Evolutionary conservation across 2,113 vertebrate species (phyloP), one percentile per base, ranked within the genome.

Genomic region (Scatophagus argus): DNA sequence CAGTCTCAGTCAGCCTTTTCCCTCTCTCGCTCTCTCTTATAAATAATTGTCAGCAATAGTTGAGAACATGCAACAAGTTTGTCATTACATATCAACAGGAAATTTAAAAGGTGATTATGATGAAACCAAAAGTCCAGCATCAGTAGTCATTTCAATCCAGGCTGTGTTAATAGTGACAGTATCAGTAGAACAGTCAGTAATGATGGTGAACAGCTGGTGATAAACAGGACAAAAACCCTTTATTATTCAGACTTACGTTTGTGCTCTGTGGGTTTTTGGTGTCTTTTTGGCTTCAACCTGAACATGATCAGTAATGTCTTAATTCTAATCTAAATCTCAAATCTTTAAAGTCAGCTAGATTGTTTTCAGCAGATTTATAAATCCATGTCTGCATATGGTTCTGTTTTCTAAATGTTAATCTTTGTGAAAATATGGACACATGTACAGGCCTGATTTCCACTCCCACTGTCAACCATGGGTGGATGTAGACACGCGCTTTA

Each of bases 401-500:
- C n/a, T 36, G 27, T 43, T 60, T 43, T 59, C 7, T 8, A 14
- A 3, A 31, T 74, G 2, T 19, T 6, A 41, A 0, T 58, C 56
- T 85, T 74, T 64, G 63, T 77, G 38, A 43, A 23, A 46, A 36
- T 2, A 9, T 39, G 41, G 19, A 51, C 10, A 2, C 14, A 1
- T 43, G 23, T 13, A 49, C 55, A 52, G n/a, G 58, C 73, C 65
- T 38, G 52, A 77, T 55, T 34, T 34, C 1, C 9, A 21, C 62
- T 74, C 44, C 61, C 43, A 16, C 12, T 59, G 36, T 79, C n/a
- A 41, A 55, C 31, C 43, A n/a, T 56, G 47, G 25, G 51, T 70
- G n/a, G 71, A 60, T 29, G 34, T 23, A 21, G 84, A 76, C 80
- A 79, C 70, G 21, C 84, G 80, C 74, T 77, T 64, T 44, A 74